Conservation (phyloP, 1,140 invertebrate genomes). For the Diorhabda carinulata region DNA sequence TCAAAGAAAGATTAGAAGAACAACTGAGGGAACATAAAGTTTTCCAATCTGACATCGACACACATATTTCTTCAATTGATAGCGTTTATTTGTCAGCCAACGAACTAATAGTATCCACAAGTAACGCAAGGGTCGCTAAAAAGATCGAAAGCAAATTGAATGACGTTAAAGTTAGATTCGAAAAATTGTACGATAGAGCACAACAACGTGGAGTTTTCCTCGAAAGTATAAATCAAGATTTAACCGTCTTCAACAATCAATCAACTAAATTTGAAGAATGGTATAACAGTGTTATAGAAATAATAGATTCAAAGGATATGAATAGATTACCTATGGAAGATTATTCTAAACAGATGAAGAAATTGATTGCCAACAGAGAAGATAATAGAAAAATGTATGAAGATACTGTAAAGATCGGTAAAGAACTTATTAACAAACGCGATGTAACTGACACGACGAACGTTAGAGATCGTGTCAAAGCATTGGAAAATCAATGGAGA, state of each 20-base stretch:
- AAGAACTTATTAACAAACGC: slow-evolving; percentile 78
- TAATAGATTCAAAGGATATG: slow-evolving; percentile 70
- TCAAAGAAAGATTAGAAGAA: slow-evolving; percentile 84
- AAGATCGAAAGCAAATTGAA: slow-evolving; percentile 83
- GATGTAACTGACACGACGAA: slow-evolving; percentile 83
- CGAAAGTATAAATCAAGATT: slow-evolving; percentile 70
- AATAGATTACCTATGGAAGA: slow-evolving; percentile 66
- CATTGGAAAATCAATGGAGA: slow-evolving; percentile 82
- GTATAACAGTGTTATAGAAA: slow-evolving; percentile 68
- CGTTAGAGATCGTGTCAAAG: slow-evolving; percentile 84
- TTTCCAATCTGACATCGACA: slow-evolving; percentile 78
- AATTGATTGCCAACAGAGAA: slow-evolving; percentile 45
- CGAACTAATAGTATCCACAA: slow-evolving; percentile 75
- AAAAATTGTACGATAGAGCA: slow-evolving; percentile 77
- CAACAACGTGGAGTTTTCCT: slow-evolving; percentile 75
- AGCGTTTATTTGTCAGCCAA: slow-evolving; percentile 73
- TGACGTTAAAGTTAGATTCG: slow-evolving; percentile 78
- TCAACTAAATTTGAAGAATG: slow-evolving; percentile 66
- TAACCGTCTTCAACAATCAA: slow-evolving; percentile 69
- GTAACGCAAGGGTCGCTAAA: slow-evolving; percentile 81
- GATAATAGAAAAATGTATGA: slow-evolving; percentile 59
- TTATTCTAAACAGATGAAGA: slow-evolving; percentile 60
- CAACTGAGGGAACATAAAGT: slow-evolving; percentile 61
- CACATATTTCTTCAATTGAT: slow-evolving; percentile 78
- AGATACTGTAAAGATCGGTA: slow-evolving; percentile 74